These are phyloP conservation scores for Polia nebulosa DNA, from an alignment of 2,888 invertebrate species.

Conservation along the genomic window DNA sequence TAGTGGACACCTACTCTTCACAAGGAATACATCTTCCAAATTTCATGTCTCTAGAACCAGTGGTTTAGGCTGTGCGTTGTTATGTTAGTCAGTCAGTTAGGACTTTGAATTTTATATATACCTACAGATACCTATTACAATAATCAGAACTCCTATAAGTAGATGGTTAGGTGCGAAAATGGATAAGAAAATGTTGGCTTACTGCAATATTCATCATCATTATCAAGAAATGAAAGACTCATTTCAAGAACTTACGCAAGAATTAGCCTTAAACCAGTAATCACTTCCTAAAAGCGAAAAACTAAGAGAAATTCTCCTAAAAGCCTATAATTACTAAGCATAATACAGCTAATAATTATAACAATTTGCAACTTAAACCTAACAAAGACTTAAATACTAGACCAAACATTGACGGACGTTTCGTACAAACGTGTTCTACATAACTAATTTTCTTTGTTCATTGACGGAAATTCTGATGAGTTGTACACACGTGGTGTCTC, in stretches of 20 bases:
- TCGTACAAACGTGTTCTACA: constrained; percentile 14
- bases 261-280: background rate
- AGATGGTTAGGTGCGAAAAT: no score
- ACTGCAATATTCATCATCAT: background rate
- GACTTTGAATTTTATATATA: no score
- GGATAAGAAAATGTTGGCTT: background rate
- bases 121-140: no score
- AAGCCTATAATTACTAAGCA: constrained; percentile 1
- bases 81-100: no score
- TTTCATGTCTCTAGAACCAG: no score
- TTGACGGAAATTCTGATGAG: constrained; percentile 45
- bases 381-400: constrained; percentile 25
- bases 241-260: background rate
- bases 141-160: no score
- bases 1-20: no score
- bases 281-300: background rate
- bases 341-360: background rate
- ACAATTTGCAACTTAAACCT: constrained; percentile 3
- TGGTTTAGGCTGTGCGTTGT: no score
- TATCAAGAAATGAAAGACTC: background rate
- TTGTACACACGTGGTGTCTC: constrained; percentile 14
- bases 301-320: background rate
- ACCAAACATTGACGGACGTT: constrained; percentile 14
- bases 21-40: no score
- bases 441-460: constrained; percentile 40